A percentile compares a stretch with the other conserved stretches of the same genome.
phyloP scores from a whole-genome alignment of 53 echinoderm and acorn worm species.

The Hippasteria phrygiana region DNA sequence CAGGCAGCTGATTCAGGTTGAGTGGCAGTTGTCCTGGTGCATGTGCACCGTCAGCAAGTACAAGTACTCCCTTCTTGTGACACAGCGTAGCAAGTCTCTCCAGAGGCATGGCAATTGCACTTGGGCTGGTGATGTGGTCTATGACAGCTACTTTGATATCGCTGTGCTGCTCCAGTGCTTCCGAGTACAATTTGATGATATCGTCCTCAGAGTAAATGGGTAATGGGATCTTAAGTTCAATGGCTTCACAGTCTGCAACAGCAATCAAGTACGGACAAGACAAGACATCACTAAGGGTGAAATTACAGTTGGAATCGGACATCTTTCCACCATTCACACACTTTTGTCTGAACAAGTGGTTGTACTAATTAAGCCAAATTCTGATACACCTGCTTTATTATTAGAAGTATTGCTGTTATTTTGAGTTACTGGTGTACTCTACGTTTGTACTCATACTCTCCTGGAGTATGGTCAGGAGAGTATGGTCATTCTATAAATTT shows the following conservation, averaged over 20 bases:
- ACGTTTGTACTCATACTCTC: too few species aligned
- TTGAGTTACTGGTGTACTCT: too few species aligned
- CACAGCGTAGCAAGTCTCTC: conserved; percentile 71
- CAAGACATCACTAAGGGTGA: too few species aligned
- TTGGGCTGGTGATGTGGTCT: conserved; percentile 85
- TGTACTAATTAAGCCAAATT: too few species aligned
- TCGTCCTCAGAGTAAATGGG: conserved; percentile 59
- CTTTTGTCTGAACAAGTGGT: too few species aligned
- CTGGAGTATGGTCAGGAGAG: too few species aligned
- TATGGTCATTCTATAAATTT: too few species aligned
- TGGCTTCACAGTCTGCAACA: conserved; percentile 46
- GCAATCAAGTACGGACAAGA: background rate
- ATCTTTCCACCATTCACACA: too few species aligned
- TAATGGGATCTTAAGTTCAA: conserved; percentile 63
- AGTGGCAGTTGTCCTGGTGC: conserved; percentile 80
- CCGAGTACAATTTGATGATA: conserved; percentile 60
- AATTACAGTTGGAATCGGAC: too few species aligned
- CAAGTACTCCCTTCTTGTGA: conserved; percentile 71
- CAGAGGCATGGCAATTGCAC: conserved; percentile 79
- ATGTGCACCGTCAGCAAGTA: conserved; percentile 84
- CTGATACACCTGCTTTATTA: too few species aligned
- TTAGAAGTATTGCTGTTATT: too few species aligned
- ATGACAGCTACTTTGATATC: conserved; percentile 78
- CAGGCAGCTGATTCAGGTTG: conserved; percentile 68
- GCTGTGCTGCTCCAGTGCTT: conserved; percentile 60